Evolutionary conservation across 1,140 invertebrate species (phyloP).

Genomic region (Pteromalus puparum): DNA sequence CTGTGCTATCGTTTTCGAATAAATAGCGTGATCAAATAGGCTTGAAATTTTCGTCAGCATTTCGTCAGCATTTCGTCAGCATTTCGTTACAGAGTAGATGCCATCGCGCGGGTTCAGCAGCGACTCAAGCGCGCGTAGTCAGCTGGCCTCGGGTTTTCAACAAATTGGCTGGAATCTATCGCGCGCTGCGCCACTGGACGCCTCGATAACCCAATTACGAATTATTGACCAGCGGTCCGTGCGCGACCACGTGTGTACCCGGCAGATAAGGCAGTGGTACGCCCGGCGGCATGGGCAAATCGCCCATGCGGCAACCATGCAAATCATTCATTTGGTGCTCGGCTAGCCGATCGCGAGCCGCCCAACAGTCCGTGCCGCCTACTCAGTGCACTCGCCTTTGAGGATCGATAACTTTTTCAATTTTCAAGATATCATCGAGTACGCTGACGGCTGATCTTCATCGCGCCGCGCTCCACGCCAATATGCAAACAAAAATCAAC

Average conservation of each 20-base stretch:
- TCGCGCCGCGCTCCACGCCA: not conserved
- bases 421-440: not conserved
- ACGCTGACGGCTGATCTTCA: no score
- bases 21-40: no score
- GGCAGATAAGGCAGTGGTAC: constrained; percentile 32
- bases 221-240: constrained; percentile 42
- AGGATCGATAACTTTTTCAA: not conserved
- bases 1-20: no score
- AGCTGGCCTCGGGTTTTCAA: not conserved
- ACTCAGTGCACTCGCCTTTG: not conserved
- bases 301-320: constrained; percentile 31
- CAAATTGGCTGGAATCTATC: constrained; percentile 40
- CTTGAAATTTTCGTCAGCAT: no score
- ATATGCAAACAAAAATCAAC: not conserved
- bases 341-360: not conserved
- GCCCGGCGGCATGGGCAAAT: not conserved
- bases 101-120: no score
- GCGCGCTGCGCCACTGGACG: not conserved
- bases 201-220: constrained; percentile 41
- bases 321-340: constrained; percentile 33
- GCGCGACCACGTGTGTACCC: constrained; percentile 22
- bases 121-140: no score
- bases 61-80: no score
- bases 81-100: no score
- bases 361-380: not conserved